Conservation (phyloP, 2,888 invertebrate genomes). For the Yponomeuta evonymella region DNA sequence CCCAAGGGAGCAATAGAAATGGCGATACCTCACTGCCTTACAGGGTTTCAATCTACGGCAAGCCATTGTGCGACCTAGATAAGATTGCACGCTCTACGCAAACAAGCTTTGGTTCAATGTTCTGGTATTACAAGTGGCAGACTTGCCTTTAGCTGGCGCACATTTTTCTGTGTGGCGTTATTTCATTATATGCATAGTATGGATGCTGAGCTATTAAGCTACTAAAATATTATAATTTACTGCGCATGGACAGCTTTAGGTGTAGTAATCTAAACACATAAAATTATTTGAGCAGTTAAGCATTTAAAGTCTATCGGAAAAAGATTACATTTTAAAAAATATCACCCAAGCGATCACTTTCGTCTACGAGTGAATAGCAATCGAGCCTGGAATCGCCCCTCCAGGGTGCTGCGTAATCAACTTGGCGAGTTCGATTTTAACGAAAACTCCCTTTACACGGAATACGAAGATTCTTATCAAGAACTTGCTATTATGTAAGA, state of each 20-base stretch:
- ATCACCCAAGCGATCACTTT: slow-evolving; percentile 73
- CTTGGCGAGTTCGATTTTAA: slow-evolving; percentile 59
- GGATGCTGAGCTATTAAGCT: no score
- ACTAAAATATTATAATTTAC: no score
- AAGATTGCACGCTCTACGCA: slow-evolving; percentile 9
- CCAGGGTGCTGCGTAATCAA: slow-evolving; percentile 70
- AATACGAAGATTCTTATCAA: slow-evolving; percentile 70
- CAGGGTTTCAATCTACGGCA: slow-evolving; percentile 24
- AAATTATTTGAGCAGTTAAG: neutral
- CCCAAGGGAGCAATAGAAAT: slow-evolving; percentile 25
- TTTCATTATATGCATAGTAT: no score
- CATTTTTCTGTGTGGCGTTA: neutral
- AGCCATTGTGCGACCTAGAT: slow-evolving; percentile 14
- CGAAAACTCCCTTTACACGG: slow-evolving; percentile 54
- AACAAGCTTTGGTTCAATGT: slow-evolving; percentile 3
- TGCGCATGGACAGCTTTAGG: no score
- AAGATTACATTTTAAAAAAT: slow-evolving; percentile 74
- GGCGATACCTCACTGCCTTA: slow-evolving; percentile 24
- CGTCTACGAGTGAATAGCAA: slow-evolving; percentile 63
- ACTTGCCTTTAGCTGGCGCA: neutral
- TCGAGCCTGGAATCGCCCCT: slow-evolving; percentile 68
- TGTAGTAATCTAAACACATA: neutral
- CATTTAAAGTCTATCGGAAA: slow-evolving; percentile 63
- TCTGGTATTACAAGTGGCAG: neutral
- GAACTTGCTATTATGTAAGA: slow-evolving; percentile 30